A percentile compares a stretch with the other conserved stretches of the same genome.
Evolutionary conservation across 2,113 vertebrate genomes (phyloP).

Genomic region (Eudyptes chrysolophus): DNA sequence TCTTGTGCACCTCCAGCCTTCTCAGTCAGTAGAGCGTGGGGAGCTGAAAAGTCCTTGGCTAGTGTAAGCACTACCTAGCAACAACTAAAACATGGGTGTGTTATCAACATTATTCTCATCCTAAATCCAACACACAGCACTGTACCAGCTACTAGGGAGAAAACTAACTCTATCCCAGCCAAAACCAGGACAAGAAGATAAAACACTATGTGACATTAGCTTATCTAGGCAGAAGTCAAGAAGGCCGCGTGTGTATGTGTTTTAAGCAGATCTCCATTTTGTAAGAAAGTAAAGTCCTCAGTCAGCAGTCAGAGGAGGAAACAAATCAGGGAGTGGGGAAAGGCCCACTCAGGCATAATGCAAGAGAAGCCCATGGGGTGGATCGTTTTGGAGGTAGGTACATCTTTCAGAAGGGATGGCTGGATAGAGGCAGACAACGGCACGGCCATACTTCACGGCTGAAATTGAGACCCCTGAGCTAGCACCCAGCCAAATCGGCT

Average conservation of each 20-base stretch:
- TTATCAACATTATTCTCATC: no score
- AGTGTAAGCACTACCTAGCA: no score
- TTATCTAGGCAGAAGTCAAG: neutral
- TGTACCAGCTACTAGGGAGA: no score
- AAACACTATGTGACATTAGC: neutral
- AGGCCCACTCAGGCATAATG: neutral
- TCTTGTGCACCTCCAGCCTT: no score
- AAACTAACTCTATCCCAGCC: no score
- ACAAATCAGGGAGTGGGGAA: neutral
- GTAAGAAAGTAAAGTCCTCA: neutral
- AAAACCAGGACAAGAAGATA: neutral
- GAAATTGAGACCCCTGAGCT: neutral
- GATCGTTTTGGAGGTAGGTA: neutral
- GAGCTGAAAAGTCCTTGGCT: no score
- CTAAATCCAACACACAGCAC: no score
- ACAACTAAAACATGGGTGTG: no score
- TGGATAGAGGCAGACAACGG: neutral
- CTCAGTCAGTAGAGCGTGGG: no score
- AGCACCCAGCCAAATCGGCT: neutral
- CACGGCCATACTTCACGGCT: fast-evolving
- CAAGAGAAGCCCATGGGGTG: neutral
- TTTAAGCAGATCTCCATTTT: neutral
- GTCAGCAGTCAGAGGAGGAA: neutral
- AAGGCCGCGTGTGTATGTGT: fast-evolving
- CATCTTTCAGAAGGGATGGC: neutral